A percentile compares a stretch with the other conserved stretches of the same genome.
phyloP scores from a whole-genome alignment of 2,888 invertebrate genomes.

The Mallateleia sp. region DNA sequence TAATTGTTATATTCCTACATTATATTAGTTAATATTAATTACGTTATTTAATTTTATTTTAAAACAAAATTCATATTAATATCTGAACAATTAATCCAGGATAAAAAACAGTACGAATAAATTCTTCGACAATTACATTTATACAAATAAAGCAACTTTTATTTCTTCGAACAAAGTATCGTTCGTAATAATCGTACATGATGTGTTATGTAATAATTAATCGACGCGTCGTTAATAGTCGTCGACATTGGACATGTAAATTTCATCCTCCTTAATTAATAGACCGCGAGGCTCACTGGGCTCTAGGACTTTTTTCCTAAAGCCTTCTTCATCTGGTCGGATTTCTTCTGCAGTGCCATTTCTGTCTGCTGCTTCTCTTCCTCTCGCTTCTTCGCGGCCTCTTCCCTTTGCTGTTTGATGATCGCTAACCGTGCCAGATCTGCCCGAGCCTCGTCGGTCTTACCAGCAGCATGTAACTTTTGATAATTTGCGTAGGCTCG shows the following conservation, averaged over 20 bases:
- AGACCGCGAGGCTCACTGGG: background rate
- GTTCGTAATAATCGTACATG: constrained; percentile 22
- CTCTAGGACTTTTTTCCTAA: constrained; percentile 90
- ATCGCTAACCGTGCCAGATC: constrained; percentile 98
- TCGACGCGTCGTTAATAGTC: background rate
- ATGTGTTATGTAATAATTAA: background rate
- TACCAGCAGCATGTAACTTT: constrained; percentile 98
- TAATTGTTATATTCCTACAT: too few species aligned
- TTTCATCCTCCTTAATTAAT: constrained; percentile 31
- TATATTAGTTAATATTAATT: too few species aligned
- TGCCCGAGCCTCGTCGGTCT: constrained; percentile 98
- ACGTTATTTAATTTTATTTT: too few species aligned
- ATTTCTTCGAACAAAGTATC: constrained; percentile 65
- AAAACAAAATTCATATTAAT: too few species aligned
- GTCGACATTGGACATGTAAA: constrained; percentile 15
- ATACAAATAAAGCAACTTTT: constrained; percentile 75
- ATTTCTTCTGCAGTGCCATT: constrained; percentile 91
- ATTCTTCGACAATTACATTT: constrained; percentile 40
- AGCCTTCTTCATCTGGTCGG: constrained; percentile 91
- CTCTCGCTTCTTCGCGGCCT: constrained; percentile 97
- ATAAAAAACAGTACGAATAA: too few species aligned
- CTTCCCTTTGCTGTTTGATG: constrained; percentile 98
- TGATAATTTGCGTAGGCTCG: constrained; percentile 97
- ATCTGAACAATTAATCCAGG: too few species aligned
- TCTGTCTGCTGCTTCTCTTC: constrained; percentile 94